These are phyloP conservation scores for Drosophila asahinai DNA, from an alignment of 1,140 invertebrate genomes.

Conservation along the genomic window DNA sequence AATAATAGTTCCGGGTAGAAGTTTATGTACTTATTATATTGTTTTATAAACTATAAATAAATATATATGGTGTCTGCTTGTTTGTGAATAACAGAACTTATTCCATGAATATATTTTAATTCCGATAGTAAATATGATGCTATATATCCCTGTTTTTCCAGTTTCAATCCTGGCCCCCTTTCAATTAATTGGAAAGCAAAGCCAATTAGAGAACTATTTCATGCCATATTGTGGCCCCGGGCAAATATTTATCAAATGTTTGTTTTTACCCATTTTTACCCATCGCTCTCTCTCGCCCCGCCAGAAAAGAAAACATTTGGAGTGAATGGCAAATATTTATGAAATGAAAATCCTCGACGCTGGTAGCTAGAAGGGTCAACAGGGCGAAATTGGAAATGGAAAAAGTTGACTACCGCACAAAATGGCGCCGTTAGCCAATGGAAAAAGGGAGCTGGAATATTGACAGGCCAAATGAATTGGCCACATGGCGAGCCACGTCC, in stretches of 20 bases:
- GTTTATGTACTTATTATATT: background rate
- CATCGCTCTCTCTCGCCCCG: background rate
- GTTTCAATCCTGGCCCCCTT: background rate
- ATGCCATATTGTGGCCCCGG: conserved; percentile 32
- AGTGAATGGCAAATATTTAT: conserved; percentile 69
- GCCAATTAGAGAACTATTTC: conserved; percentile 60
- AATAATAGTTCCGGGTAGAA: background rate
- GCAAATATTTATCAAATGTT: conserved; percentile 49
- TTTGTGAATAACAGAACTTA: background rate
- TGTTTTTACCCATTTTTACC: conserved; percentile 12
- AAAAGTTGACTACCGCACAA: conserved; percentile 62
- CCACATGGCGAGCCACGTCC: conserved; percentile 39
- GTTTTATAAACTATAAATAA: background rate
- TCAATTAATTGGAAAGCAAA: conserved; percentile 50
- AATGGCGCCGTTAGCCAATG: conserved; percentile 62
- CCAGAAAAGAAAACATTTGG: conserved; percentile 26
- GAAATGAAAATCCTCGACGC: conserved; percentile 50
- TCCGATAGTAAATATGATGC: background rate
- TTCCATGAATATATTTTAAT: conserved; percentile 5
- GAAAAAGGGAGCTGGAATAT: conserved; percentile 38
- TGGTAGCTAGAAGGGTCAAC: conserved; percentile 43
- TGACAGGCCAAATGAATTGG: conserved; percentile 75
- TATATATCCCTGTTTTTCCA: background rate
- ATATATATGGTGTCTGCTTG: background rate
- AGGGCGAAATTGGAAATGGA: conserved; percentile 68